phyloP scores from a whole-genome alignment of 2,888 invertebrate species.

The Cyclophora albipunctata region DNA sequence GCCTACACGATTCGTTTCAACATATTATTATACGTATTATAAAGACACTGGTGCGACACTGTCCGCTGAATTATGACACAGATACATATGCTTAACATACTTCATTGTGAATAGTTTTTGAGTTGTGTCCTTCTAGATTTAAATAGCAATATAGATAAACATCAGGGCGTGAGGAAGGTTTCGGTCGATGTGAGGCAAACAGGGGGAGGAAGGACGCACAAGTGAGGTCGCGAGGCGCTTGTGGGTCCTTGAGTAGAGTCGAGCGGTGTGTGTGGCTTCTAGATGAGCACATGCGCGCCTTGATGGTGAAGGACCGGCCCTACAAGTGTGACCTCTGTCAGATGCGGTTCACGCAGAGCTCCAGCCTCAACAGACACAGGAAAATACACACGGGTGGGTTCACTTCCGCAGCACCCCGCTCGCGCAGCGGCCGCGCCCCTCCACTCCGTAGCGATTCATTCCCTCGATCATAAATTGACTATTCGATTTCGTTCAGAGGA shows the following conservation, averaged over 20 bases:
- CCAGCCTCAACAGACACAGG: conserved; percentile 82
- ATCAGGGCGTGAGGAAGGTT: conserved; percentile 71
- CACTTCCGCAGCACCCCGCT: conserved; percentile 35
- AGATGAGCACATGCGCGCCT: conserved; percentile 74
- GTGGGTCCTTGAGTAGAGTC: conserved; percentile 45
- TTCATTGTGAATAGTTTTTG: conserved; percentile 73
- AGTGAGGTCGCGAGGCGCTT: conserved; percentile 33
- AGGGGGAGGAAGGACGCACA: conserved; percentile 69
- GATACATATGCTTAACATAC: conserved; percentile 23
- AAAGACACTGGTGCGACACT: conserved; percentile 59
- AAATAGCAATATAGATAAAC: conserved; percentile 30
- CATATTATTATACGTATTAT: conserved; percentile 25
- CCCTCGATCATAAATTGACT: conserved; percentile 36
- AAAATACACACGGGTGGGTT: conserved; percentile 80
- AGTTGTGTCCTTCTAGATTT: conserved; percentile 51
- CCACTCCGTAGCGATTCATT: conserved; percentile 23
- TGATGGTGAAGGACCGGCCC: conserved; percentile 75
- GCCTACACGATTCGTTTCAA: not conserved
- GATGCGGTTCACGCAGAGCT: conserved; percentile 83
- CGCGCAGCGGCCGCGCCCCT: conserved; percentile 27
- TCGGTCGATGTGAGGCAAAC: conserved; percentile 60
- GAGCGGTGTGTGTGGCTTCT: conserved; percentile 62
- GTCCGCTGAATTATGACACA: conserved; percentile 24
- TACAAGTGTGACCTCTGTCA: conserved; percentile 81
- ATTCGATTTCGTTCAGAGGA: conserved; percentile 65